These are phyloP conservation scores for Brenthis hecate DNA, from an alignment of 2,888 invertebrate species.

Conservation along the genomic window DNA sequence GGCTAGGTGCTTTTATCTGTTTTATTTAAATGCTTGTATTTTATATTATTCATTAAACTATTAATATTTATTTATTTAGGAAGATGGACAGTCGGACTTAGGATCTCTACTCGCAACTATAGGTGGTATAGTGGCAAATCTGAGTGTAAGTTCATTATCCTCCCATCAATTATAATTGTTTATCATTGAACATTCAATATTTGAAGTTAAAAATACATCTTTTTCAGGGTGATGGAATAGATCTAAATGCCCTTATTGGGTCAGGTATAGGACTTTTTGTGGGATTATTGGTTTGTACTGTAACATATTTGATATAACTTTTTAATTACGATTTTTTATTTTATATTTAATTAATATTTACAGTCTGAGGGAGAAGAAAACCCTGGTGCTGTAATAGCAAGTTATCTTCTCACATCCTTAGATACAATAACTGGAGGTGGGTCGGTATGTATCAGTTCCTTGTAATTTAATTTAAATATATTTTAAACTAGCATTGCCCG, in stretches of 20 bases:
- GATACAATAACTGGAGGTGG: slow-evolving; percentile 77
- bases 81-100: slow-evolving; percentile 74
- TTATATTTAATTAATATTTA: slow-evolving; percentile 33
- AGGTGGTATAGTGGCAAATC: slow-evolving; percentile 70
- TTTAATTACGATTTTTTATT: not conserved
- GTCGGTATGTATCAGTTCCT: slow-evolving; percentile 55
- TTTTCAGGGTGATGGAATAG: slow-evolving; percentile 75
- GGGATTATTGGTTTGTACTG: slow-evolving; percentile 66
- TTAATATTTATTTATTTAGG: slow-evolving; percentile 51
- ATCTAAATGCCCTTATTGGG: slow-evolving; percentile 69
- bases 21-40: too few relatives aligned
- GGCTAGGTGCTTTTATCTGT: too few relatives aligned
- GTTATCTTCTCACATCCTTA: slow-evolving; percentile 70
- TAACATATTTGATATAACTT: not conserved
- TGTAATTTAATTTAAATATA: not conserved
- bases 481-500: too few relatives aligned
- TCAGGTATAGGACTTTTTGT: slow-evolving; percentile 72
- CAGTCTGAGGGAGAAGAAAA: slow-evolving; percentile 75
- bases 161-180: not conserved
- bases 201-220: slow-evolving; percentile 14
- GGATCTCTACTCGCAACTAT: slow-evolving; percentile 71
- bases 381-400: slow-evolving; percentile 70
- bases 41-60: slow-evolving; percentile 6
- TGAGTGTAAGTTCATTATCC: slow-evolving; percentile 66
- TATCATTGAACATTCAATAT: slow-evolving; percentile 7